These are phyloP conservation scores for Lysandra bellargus DNA, from an alignment of 2,888 invertebrate species.

Conservation along the genomic window DNA sequence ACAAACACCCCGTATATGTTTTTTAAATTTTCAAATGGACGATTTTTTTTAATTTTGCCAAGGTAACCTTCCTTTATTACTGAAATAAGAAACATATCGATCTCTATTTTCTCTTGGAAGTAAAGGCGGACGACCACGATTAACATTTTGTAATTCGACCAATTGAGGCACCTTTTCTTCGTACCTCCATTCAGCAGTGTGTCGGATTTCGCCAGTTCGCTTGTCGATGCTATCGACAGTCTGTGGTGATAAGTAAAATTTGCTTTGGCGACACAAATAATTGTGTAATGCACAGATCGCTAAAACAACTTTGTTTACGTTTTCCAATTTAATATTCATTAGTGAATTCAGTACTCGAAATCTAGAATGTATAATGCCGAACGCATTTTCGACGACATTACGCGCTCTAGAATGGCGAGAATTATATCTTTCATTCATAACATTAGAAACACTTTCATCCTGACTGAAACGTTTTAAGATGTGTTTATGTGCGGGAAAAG, in stretches of 20 bases:
- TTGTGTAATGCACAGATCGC: slow-evolving; percentile 5
- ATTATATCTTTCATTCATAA: slow-evolving; percentile 2
- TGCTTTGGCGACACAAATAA: background rate
- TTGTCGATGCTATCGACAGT: slow-evolving; percentile 5
- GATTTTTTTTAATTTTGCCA: slow-evolving; percentile 8
- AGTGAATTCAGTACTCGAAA: slow-evolving; percentile 24
- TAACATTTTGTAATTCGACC: slow-evolving; percentile 27
- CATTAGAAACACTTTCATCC: slow-evolving; percentile 5
- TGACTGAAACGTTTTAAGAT: slow-evolving; percentile 8
- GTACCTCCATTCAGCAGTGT: slow-evolving; percentile 5
- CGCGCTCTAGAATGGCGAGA: slow-evolving; percentile 22
- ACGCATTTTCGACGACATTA: slow-evolving; percentile 25
- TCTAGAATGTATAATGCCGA: slow-evolving; percentile 27
- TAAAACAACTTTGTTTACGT: slow-evolving; percentile 8
- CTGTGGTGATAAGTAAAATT: slow-evolving; percentile 5
- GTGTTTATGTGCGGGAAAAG: slow-evolving; percentile 5
- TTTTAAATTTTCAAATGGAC: slow-evolving; percentile 3
- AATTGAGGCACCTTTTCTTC: slow-evolving; percentile 9
- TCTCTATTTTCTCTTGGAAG: no score
- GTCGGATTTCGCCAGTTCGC: no score
- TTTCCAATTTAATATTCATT: slow-evolving; percentile 25
- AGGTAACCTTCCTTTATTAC: slow-evolving; percentile 15
- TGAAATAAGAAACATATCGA: no score
- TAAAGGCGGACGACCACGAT: slow-evolving; percentile 24
- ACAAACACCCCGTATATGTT: slow-evolving; percentile 8